phyloP scores from a whole-genome alignment of 1,140 invertebrate genomes.

The Aphis gossypii region DNA sequence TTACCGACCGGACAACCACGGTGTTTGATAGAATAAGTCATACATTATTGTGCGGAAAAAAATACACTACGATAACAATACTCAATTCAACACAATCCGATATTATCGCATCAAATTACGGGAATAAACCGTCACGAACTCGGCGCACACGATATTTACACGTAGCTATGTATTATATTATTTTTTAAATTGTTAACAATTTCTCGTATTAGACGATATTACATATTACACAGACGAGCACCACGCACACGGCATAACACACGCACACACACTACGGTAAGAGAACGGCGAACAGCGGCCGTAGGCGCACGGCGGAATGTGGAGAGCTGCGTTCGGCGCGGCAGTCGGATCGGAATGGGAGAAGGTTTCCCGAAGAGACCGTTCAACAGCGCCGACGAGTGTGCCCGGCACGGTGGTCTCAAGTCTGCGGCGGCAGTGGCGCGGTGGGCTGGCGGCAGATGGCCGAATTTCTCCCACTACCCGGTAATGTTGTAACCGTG shows the following conservation, averaged over 20 bases:
- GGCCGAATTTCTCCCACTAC: constrained; percentile 54
- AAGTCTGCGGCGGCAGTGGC: neutral
- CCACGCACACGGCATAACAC: neutral
- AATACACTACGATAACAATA: neutral
- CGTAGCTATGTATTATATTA: neutral
- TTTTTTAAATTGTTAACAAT: neutral
- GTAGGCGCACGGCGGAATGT: constrained; percentile 28
- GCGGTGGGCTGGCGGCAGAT: constrained; percentile 33
- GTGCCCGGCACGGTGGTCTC: constrained; percentile 22
- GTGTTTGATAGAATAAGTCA: neutral
- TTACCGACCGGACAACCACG: neutral
- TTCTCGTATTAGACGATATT: neutral
- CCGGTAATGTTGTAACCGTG: neutral
- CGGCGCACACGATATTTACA: neutral
- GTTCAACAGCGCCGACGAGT: neutral
- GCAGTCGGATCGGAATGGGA: constrained; percentile 11
- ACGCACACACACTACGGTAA: neutral
- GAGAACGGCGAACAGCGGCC: constrained; percentile 15
- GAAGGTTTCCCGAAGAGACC: neutral
- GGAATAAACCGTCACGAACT: neutral
- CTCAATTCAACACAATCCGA: neutral
- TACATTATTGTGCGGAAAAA: neutral
- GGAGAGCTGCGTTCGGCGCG: neutral
- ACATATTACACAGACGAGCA: neutral
- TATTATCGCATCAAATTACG: neutral